phyloP scores from a whole-genome alignment of 2,888 invertebrate species.

The Zeuzera pyrina region DNA sequence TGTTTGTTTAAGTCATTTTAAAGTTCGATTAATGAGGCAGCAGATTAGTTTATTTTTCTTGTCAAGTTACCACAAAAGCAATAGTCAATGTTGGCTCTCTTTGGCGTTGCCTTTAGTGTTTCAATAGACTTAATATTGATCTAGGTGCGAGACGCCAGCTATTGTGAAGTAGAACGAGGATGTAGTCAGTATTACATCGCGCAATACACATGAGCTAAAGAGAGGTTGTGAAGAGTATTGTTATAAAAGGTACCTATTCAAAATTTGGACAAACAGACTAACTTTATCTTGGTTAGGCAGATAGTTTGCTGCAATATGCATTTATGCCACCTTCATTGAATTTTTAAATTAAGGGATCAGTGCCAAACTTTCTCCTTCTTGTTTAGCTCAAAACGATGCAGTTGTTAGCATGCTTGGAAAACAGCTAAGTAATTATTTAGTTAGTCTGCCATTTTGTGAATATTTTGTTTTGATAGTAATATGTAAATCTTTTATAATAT shows the following conservation, averaged over 20 bases:
- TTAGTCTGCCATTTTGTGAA: slow-evolving; percentile 75
- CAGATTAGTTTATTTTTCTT: slow-evolving; percentile 55
- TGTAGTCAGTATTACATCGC: slow-evolving; percentile 59
- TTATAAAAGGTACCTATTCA: slow-evolving; percentile 72
- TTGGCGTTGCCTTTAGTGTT: slow-evolving; percentile 42
- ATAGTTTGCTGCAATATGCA: slow-evolving; percentile 68
- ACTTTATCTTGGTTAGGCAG: slow-evolving; percentile 46
- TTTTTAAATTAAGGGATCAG: slow-evolving; percentile 68
- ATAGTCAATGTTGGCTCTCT: slow-evolving; percentile 67
- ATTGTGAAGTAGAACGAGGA: slow-evolving; percentile 23
- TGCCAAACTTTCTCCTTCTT: slow-evolving; percentile 71
- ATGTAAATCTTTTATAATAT: slow-evolving; percentile 75
- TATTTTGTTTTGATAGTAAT: slow-evolving; percentile 74
- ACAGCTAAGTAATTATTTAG: slow-evolving; percentile 70
- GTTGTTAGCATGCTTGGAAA: slow-evolving; percentile 70
- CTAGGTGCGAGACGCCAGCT: slow-evolving; percentile 24
- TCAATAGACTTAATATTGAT: slow-evolving; percentile 22
- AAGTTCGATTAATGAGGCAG: slow-evolving; percentile 62
- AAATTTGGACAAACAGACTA: slow-evolving; percentile 67
- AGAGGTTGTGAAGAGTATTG: slow-evolving; percentile 68
- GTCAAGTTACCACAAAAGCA: slow-evolving; percentile 67
- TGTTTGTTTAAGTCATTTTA: slow-evolving; percentile 66
- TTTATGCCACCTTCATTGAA: slow-evolving; percentile 65
- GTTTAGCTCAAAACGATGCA: slow-evolving; percentile 72
- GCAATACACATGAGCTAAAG: slow-evolving; percentile 57